Conservation (phyloP, 2,113 vertebrate species). For the pig (Sus scrofa) region T2T-Sscrofa CM000816.6:83054001-83054500, state of each 20-base stretch:
- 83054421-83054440: conserved; percentile 10
- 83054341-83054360: conserved; percentile 7
- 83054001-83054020: conserved; percentile 41
- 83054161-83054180: conserved; percentile 50
- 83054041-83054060: conserved; percentile 60
- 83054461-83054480: conserved; percentile 42
- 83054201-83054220: not conserved
- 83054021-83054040: conserved; percentile 16
- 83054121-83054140: conserved; percentile 56
- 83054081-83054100: conserved; percentile 58
- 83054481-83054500: conserved; percentile 10
- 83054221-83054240: not conserved
- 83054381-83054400: conserved; percentile 28
- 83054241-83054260: conserved; percentile 6
- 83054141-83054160: conserved; percentile 25
- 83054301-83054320: conserved; percentile 16
- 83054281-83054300: conserved; percentile 6
- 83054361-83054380: not conserved
- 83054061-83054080: conserved; percentile 45
- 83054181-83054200: conserved; percentile 9
- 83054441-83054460: conserved; percentile 42
- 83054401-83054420: conserved; percentile 9
- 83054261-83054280: conserved; percentile 35
- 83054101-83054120: conserved; percentile 12
- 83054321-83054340: conserved; percentile 14